Evolutionary conservation across 2,888 invertebrate species (phyloP), one percentile per base, ranked within the genome.

Genomic region (Toxonevra muliebris): DNA sequence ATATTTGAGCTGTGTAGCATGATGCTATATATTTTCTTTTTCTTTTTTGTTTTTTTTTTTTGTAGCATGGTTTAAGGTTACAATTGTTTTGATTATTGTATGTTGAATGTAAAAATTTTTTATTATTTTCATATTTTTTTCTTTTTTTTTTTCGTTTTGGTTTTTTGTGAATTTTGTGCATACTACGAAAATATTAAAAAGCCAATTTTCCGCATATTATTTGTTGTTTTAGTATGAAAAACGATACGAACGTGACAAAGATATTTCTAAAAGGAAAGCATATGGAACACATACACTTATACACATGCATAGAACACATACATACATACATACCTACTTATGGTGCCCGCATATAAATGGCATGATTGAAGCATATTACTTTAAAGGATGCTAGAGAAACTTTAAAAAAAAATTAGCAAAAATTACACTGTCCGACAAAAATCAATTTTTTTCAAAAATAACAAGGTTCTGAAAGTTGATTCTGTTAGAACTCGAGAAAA

Each of bases 131-230:
- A 20, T 20, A 12, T 19, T 15, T 61, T 40, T 20, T 50, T 11
- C 19, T 19, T 30, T 13, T 52, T 40, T 41, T 11, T 19, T 12
- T 40, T 48, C 1, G 12, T 30, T 43, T 54, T 43, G 19, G 42
- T 41, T 42, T 17, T 30, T 41, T 54, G 20, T n/a, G n/a, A n/a
- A 11, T 57, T n/a, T 50, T 61, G 30, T n/a, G 11, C 7, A 48
- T n/a, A 9, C 48, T n/a, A 48, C 48, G 15, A 7, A 48, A 48
- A 48, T 11, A 30, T 45, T 53, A 50, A 15, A 42, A 55, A 60
- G 65, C 65, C 58, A 62, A 69, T 69, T 65, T 62, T 65, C 54
- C 61, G 69, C 65, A 65, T 65, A 65, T 69, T 65, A 69, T 61
- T 58, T 57, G 58, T 58, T 62, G 65, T 41, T 48, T 42, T 59